phyloP scores from a whole-genome alignment of 2,113 vertebrate genomes.

The Piaya cayana region DNA sequence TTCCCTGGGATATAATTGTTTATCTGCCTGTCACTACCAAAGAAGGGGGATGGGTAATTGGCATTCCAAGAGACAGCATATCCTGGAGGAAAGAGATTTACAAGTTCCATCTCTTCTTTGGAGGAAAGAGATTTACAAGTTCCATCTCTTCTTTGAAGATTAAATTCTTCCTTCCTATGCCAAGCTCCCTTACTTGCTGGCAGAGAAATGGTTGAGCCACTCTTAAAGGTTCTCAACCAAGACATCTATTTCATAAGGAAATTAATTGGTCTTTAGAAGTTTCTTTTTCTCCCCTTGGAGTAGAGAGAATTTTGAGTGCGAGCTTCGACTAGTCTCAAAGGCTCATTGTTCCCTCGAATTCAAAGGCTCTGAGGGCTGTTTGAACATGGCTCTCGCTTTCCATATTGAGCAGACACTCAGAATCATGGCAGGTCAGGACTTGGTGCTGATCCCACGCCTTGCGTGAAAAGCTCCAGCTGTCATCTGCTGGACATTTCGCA shows the following conservation, averaged over 20 bases:
- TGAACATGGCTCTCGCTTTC: neutral
- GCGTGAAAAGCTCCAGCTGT: neutral
- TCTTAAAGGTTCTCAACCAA: neutral
- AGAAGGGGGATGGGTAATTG: neutral
- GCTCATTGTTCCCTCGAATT: conserved; percentile 20
- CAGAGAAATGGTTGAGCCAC: neutral
- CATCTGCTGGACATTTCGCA: neutral
- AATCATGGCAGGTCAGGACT: neutral
- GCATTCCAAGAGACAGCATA: neutral
- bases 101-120: too few relatives aligned
- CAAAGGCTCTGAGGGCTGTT: neutral
- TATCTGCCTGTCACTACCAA: neutral
- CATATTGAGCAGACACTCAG: neutral
- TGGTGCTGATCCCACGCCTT: neutral
- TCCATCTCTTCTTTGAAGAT: neutral
- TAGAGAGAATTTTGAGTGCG: neutral
- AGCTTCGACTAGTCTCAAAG: conserved; percentile 16
- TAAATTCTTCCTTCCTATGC: neutral
- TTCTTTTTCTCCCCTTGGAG: neutral
- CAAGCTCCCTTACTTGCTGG: neutral
- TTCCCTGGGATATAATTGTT: neutral
- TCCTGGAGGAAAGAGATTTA: neutral
- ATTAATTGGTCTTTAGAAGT: neutral
- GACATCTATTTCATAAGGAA: neutral
- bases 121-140: neutral